These are phyloP conservation scores for Eublepharis macularius DNA, from an alignment of 2,113 vertebrate genomes.

Conservation along the genomic window DNA sequence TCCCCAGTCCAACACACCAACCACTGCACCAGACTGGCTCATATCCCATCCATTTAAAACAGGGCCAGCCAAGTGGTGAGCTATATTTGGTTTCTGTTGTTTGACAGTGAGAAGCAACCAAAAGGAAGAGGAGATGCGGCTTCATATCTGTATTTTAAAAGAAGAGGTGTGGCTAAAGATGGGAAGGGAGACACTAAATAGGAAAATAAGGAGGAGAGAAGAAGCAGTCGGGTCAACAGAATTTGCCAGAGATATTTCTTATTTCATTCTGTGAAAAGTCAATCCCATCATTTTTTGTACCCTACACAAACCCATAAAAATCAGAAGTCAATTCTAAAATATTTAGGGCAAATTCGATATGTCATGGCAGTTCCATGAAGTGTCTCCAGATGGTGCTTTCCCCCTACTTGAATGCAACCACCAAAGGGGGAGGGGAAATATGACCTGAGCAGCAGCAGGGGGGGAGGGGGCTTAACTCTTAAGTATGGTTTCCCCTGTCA, in stretches of 20 bases:
- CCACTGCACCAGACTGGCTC: neutral
- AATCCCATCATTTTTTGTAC: neutral
- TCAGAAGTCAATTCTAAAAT: neutral
- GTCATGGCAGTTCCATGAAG: neutral
- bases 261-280: too few species aligned
- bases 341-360: neutral
- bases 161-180: neutral
- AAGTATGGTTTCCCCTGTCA: neutral
- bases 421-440: neutral
- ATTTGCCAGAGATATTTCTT: too few species aligned
- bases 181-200: too few species aligned
- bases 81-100: neutral
- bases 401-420: neutral
- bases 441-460: neutral
- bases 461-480: neutral
- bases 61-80: neutral
- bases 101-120: neutral
- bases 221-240: too few species aligned
- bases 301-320: neutral
- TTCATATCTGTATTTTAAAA: neutral
- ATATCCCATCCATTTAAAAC: neutral
- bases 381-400: neutral
- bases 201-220: too few species aligned
- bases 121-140: neutral
- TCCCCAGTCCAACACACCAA: too few species aligned